Evolutionary conservation across 1,140 invertebrate genomes (phyloP).

Genomic region (Conopomorpha cramerella): DNA sequence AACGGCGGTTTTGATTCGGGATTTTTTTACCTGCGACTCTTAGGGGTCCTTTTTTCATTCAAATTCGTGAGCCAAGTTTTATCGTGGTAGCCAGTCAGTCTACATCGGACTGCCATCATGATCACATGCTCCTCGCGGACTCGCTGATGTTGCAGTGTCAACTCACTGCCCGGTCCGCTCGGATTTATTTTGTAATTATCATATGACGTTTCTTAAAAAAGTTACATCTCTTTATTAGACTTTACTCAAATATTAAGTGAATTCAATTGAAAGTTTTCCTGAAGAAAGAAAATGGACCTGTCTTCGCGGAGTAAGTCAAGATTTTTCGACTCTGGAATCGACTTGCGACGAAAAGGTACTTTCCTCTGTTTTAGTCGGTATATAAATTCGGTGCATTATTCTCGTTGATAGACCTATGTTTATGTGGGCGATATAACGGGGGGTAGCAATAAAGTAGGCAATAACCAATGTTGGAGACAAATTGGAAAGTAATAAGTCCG

Average conservation of each 20-base stretch:
- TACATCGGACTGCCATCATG: slow-evolving; percentile 56
- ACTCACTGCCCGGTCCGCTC: no score
- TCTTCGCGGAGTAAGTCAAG: slow-evolving; percentile 57
- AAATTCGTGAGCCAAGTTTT: slow-evolving; percentile 32
- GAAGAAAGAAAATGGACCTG: slow-evolving; percentile 46
- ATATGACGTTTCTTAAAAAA: slow-evolving; percentile 1
- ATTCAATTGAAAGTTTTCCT: no score
- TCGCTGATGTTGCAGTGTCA: no score
- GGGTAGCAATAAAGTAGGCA: slow-evolving; percentile 37
- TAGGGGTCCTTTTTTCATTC: slow-evolving; percentile 45
- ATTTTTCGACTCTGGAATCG: slow-evolving; percentile 59
- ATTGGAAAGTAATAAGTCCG: slow-evolving; percentile 60
- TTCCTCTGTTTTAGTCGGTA: background rate
- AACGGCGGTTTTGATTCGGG: slow-evolving; percentile 56
- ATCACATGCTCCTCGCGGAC: slow-evolving; percentile 58
- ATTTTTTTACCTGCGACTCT: slow-evolving; percentile 47
- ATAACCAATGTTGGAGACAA: slow-evolving; percentile 53
- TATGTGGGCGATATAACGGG: no score
- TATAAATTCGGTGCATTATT: background rate
- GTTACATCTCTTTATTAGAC: slow-evolving; percentile 8
- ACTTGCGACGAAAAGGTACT: slow-evolving; percentile 50
- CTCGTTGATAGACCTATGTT: no score
- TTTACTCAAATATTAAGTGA: slow-evolving; percentile 15
- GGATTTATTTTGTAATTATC: background rate
- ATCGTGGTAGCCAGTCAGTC: slow-evolving; percentile 48